Conservation (phyloP, 2,113 vertebrate genomes). For the Engraulis encrasicolus region DNA sequence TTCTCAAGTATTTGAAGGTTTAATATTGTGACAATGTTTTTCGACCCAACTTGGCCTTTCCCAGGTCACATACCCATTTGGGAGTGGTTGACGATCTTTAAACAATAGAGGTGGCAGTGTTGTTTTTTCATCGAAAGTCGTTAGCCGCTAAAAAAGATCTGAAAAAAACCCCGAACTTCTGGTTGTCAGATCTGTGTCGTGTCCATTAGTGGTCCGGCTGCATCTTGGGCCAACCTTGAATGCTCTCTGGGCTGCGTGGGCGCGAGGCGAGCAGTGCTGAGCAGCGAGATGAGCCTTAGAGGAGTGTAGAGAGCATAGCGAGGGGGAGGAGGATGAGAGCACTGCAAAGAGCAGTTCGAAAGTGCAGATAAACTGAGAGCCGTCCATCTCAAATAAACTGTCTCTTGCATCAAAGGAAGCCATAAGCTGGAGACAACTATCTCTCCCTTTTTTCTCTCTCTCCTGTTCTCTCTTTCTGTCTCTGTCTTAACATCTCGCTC, state of each 20-base stretch:
- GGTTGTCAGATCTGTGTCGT: background rate
- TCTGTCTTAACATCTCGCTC: too few relatives aligned
- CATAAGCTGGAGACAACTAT: constrained; percentile 54
- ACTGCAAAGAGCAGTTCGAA: constrained; percentile 56
- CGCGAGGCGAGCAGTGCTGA: background rate
- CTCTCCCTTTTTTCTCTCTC: background rate
- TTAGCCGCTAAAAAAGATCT: too few relatives aligned
- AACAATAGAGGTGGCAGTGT: too few relatives aligned
- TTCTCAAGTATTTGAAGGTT: too few relatives aligned
- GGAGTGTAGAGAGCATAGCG: background rate
- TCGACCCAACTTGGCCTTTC: too few relatives aligned
- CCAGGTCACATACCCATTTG: too few relatives aligned
- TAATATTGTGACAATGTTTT: too few relatives aligned
- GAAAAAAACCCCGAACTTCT: too few relatives aligned
- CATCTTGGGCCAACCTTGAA: background rate
- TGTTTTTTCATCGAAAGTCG: too few relatives aligned
- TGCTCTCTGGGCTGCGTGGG: background rate
- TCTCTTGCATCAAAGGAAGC: constrained; percentile 65
- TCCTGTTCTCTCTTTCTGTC: background rate
- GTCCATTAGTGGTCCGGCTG: background rate
- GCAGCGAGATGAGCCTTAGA: background rate
- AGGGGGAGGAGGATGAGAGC: constrained; percentile 11
- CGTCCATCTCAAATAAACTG: constrained; percentile 69
- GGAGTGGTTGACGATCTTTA: too few relatives aligned
- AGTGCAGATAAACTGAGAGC: constrained; percentile 65